phyloP scores from a whole-genome alignment of 2,888 invertebrate species.

The Drosophila flavopinicola region DNA sequence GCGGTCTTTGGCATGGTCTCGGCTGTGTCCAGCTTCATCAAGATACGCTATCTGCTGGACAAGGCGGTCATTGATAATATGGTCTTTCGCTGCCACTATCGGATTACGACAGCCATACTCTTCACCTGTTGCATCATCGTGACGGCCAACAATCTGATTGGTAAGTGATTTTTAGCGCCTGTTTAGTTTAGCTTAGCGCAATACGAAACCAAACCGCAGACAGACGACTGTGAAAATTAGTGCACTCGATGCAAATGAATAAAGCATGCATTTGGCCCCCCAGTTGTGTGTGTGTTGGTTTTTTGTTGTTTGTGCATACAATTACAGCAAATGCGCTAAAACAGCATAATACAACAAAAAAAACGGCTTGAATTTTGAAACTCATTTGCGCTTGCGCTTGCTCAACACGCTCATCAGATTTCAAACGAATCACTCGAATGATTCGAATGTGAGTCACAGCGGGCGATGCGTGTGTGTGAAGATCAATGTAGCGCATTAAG shows the following conservation, averaged over 20 bases:
- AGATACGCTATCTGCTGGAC: conserved; percentile 94
- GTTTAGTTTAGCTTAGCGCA: conserved; percentile 24
- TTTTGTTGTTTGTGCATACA: conserved; percentile 40
- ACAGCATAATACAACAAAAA: conserved; percentile 53
- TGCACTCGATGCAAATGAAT: conserved; percentile 48
- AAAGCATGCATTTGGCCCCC: conserved; percentile 19
- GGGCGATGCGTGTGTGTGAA: conserved; percentile 38
- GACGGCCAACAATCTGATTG: conserved; percentile 95
- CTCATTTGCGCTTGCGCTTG: conserved; percentile 41
- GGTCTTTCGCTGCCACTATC: conserved; percentile 94
- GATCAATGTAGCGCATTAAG: conserved; percentile 38
- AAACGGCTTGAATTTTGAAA: conserved; percentile 26
- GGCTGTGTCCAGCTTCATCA: conserved; percentile 95
- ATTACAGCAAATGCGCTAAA: conserved; percentile 41
- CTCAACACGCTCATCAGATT: conserved; percentile 66
- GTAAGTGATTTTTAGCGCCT: conserved; percentile 86
- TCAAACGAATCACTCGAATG: conserved; percentile 46
- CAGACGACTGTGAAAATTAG: conserved; percentile 47
- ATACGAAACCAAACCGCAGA: neutral
- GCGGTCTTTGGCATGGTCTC: conserved; percentile 93
- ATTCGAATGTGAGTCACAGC: conserved; percentile 55
- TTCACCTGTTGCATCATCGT: conserved; percentile 94
- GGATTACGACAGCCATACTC: conserved; percentile 93
- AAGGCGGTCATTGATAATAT: conserved; percentile 95
- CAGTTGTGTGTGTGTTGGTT: no score